phyloP scores from a whole-genome alignment of 2,797 vertebrate species.

The Silurus aristotelis region DNA sequence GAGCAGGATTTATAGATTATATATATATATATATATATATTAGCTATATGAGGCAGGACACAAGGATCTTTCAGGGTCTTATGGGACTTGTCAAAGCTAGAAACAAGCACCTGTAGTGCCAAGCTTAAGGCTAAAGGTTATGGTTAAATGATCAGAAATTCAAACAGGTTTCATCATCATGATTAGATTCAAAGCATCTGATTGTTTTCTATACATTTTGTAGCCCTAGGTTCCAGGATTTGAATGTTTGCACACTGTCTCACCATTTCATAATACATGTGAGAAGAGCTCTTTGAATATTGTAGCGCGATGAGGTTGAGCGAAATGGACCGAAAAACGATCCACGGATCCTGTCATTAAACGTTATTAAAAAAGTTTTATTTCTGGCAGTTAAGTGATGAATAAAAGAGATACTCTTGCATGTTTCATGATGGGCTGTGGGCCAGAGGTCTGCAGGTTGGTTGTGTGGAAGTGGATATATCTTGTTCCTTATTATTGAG shows the following conservation, averaged over 20 bases:
- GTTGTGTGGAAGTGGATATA: neutral
- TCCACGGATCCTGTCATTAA: neutral
- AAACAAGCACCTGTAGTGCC: neutral
- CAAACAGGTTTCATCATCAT: neutral
- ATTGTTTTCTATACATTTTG: neutral
- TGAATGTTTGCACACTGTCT: too few relatives aligned
- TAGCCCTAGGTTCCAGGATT: neutral
- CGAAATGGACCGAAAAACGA: neutral
- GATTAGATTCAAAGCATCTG: neutral
- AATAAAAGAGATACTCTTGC: neutral
- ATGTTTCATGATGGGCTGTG: neutral
- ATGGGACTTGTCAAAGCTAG: neutral
- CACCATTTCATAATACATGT: neutral
- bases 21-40: too few relatives aligned
- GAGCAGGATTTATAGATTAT: too few relatives aligned
- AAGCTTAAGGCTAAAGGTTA: neutral
- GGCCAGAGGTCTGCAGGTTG: too few relatives aligned
- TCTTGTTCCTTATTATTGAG: neutral
- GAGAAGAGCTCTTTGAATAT: neutral
- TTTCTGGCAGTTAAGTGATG: neutral
- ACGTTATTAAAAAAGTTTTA: constrained; percentile 5
- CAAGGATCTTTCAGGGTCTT: neutral
- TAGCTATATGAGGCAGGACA: neutral
- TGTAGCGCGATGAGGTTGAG: neutral
- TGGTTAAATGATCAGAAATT: neutral